phyloP scores from a whole-genome alignment of 2,888 invertebrate species.

The Syrista parreyssii region DNA sequence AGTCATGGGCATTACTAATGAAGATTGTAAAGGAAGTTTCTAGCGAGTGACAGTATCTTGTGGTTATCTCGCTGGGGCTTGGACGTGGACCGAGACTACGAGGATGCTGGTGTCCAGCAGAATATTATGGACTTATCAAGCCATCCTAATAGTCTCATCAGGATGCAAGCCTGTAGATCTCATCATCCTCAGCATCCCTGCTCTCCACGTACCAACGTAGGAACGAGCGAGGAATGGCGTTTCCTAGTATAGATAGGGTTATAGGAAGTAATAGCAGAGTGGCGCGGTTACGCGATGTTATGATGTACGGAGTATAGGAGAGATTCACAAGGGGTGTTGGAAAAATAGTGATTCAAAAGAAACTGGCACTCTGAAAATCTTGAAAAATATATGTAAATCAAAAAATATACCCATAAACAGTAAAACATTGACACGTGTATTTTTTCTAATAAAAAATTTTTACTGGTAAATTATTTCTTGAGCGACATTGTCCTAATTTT shows the following conservation, averaged over 20 bases:
- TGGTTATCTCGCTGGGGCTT: background rate
- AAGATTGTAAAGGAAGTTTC: background rate
- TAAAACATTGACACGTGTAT: background rate
- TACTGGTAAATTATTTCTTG: background rate
- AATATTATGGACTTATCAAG: conserved; percentile 65
- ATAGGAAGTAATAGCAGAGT: conserved; percentile 53
- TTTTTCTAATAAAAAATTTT: background rate
- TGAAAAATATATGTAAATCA: background rate
- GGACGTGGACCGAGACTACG: conserved; percentile 38
- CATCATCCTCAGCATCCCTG: conserved; percentile 57
- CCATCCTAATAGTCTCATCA: conserved; percentile 65
- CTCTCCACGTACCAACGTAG: conserved; percentile 40
- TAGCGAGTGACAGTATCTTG: background rate
- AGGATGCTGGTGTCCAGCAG: conserved; percentile 53
- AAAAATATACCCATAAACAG: background rate
- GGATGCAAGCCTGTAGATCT: conserved; percentile 65
- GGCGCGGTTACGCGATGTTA: conserved; percentile 41
- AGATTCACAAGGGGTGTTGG: background rate
- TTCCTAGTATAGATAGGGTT: conserved; percentile 51
- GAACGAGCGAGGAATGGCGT: conserved; percentile 52
- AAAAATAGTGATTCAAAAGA: background rate
- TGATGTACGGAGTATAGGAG: background rate
- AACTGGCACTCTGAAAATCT: background rate
- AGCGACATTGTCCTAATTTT: background rate
- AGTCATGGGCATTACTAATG: background rate